A percentile compares a stretch with the other conserved stretches of the same genome.
Conservation (phyloP, 2,113 vertebrate genomes). For the Calyptommatus sinebrachiatus region DNA sequence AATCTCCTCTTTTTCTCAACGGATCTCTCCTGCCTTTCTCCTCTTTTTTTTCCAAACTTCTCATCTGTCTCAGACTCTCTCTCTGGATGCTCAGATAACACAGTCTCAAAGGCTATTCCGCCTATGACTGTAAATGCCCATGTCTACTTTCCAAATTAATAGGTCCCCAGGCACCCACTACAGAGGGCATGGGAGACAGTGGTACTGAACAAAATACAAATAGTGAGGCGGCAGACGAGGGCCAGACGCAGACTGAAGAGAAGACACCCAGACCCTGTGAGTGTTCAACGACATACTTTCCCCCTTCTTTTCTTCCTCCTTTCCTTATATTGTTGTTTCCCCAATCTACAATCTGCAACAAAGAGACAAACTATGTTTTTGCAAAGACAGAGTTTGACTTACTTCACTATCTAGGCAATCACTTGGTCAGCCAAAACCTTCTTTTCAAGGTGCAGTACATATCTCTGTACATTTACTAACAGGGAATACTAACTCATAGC, state of each 20-base stretch:
- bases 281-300: constrained; percentile 35
- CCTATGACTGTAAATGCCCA: constrained; percentile 14
- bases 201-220: constrained; percentile 30
- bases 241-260: constrained; percentile 24
- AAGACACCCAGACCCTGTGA: constrained; percentile 12
- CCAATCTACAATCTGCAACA: constrained; percentile 21
- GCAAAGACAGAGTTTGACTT: background rate
- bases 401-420: background rate
- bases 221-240: constrained; percentile 17
- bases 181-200: background rate
- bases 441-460: constrained; percentile 59
- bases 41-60: constrained; percentile 1
- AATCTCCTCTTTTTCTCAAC: constrained; percentile 8
- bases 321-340: constrained; percentile 35
- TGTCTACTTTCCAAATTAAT: constrained; percentile 12
- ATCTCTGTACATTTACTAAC: constrained; percentile 75
- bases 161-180: background rate
- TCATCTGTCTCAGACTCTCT: constrained; percentile 6
- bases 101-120: constrained; percentile 7
- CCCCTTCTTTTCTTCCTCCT: constrained; percentile 5
- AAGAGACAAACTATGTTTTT: background rate
- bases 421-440: background rate
- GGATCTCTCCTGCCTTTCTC: constrained; percentile 19
- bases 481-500: constrained; percentile 72
- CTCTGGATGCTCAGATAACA: background rate